A percentile compares a stretch with the other conserved stretches of the same genome.
These are phyloP conservation scores for Micrastur ruficollis DNA, from an alignment of 2,797 vertebrate species.

Conservation along the genomic window DNA sequence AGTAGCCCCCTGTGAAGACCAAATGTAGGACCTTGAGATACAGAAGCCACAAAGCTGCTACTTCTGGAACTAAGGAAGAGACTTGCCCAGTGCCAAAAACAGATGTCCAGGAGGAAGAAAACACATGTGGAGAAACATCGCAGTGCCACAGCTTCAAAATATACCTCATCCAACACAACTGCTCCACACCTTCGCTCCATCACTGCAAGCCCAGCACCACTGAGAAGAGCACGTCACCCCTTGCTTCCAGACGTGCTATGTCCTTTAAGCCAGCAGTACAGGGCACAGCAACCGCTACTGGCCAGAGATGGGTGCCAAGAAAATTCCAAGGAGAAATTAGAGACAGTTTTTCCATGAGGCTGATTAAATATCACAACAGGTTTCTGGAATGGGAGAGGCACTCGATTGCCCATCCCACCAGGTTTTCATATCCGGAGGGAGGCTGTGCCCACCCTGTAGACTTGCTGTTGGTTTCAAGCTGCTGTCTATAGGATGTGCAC, in stretches of 20 bases:
- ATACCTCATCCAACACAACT: not conserved
- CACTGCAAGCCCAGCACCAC: not conserved
- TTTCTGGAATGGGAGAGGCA: not conserved
- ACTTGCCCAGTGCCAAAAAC: not conserved
- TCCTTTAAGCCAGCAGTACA: not conserved
- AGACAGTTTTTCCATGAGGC: not conserved
- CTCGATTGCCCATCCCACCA: rapidly evolving
- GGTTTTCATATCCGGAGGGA: not conserved
- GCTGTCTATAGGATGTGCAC: rapidly evolving
- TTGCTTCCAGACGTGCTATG: not conserved
- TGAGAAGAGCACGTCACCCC: not conserved
- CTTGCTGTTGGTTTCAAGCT: not conserved
- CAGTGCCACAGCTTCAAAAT: not conserved
- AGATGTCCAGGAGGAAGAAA: not conserved
- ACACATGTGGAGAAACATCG: not conserved
- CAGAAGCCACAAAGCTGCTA: not conserved
- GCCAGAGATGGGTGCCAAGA: not conserved
- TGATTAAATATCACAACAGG: not conserved
- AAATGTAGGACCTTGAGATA: not conserved
- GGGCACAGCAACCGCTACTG: not conserved
- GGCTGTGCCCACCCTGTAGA: not conserved
- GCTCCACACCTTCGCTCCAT: not conserved
- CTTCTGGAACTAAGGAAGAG: not conserved
- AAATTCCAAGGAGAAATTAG: not conserved
- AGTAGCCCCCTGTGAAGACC: not conserved